Conservation (phyloP, 2,888 invertebrate genomes). For the Ornithoptera priamus region DNA sequence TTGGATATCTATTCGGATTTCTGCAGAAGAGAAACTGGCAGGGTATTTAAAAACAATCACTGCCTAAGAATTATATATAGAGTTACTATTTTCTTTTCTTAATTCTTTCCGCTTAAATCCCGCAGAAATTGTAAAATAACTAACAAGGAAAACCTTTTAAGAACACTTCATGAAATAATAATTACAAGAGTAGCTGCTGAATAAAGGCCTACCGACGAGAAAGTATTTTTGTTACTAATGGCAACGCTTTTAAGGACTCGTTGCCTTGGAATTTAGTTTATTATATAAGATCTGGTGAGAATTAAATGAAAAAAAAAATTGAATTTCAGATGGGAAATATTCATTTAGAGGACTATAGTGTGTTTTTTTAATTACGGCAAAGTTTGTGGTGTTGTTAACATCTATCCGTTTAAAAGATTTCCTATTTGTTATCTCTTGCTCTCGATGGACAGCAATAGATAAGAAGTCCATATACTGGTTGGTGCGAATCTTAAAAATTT, state of each 20-base stretch:
- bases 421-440: neutral
- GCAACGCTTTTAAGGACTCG: constrained; percentile 19
- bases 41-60: neutral
- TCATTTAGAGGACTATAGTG: neutral
- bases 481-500: no score
- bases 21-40: neutral
- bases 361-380: neutral
- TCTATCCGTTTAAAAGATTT: neutral
- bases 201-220: constrained; percentile 7
- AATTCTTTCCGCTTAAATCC: neutral
- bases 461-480: no score
- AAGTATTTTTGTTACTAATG: constrained; percentile 22
- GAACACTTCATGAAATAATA: constrained; percentile 25
- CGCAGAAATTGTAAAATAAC: neutral
- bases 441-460: no score
- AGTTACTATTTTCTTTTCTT: neutral
- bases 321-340: neutral
- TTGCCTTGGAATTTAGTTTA: constrained; percentile 1
- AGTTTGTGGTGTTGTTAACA: neutral
- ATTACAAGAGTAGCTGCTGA: constrained; percentile 13
- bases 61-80: neutral
- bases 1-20: no score
- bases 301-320: neutral
- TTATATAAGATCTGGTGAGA: constrained; percentile 5
- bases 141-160: constrained; percentile 24